Evolutionary conservation across 2,113 vertebrate species (phyloP), one percentile per base, ranked within the genome.

Genomic region (Thamnophis sirtalis): DNA sequence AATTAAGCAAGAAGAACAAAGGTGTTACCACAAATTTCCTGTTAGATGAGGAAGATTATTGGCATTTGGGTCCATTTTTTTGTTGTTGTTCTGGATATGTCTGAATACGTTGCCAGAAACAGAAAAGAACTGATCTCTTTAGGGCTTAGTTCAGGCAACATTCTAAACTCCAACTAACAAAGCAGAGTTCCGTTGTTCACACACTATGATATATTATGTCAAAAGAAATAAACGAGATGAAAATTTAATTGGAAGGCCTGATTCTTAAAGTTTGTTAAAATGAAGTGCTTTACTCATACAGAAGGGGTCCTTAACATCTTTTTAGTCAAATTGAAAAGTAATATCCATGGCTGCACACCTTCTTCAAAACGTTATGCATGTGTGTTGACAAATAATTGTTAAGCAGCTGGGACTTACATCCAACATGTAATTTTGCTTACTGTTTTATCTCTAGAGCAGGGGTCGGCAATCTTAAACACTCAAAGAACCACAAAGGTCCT

Each of bases 401-500:
- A n/a, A 51, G 87, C 33, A 6, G 4, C 21, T 51, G 91, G 87
- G 93, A 22, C n/a, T n/a, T n/a, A n/a, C n/a, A n/a, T n/a, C 88
- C 93, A 90, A 94, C 68, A 92, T 87, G 85, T 90, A 92, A 26
- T 1, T 4, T 0, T 80, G 89, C 49, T 96, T 63, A 33, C 91
- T 94, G 56, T 84, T 95, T 93, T 93, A 86, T 91, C 9, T 95
- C 15, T 92, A 92, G 60, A 2, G 43, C 43, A 2, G 43, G 43
- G 43, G 43, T 43, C 3, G 43, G 43, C 43, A 43, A 43, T 3
- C 43, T 43, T 43, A 43, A 43, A 43, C 43, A 43, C 43, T 43
- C 43, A 43, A 43, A 43, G 43, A 43, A 43, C 43, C 43, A 43
- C 43, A 43, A 43, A 43, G 43, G 43, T 43, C 43, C 43, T 43